These are phyloP conservation scores for Willisornis vidua DNA, from an alignment of 2,113 vertebrate species.

Conservation along the genomic window DNA sequence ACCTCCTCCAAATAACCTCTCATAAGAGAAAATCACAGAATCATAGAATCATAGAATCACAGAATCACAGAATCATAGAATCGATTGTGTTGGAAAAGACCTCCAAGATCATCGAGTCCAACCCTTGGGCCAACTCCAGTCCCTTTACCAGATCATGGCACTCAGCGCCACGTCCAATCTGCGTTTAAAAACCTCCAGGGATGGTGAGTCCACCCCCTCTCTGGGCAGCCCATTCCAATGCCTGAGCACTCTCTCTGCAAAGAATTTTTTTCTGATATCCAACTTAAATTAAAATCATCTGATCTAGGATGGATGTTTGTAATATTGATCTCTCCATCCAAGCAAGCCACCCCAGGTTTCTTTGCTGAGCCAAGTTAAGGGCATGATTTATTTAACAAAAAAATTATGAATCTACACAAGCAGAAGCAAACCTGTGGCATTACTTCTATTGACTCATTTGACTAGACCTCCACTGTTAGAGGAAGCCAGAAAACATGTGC, in stretches of 20 bases:
- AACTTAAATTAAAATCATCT: neutral
- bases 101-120: too few species aligned
- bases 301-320: neutral
- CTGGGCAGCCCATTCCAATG: too few species aligned
- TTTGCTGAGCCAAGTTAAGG: neutral
- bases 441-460: neutral
- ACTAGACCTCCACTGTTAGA: neutral
- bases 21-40: neutral
- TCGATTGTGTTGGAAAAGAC: too few species aligned
- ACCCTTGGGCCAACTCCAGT: too few species aligned
- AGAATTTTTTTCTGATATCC: too few species aligned
- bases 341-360: neutral
- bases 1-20: neutral
- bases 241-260: too few species aligned
- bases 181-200: too few species aligned
- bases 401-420: neutral
- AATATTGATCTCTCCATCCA: neutral
- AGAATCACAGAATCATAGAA: too few species aligned
- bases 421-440: neutral
- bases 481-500: neutral
- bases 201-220: too few species aligned
- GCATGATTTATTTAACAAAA: neutral
- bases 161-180: too few species aligned
- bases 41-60: too few species aligned
- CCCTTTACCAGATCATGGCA: too few species aligned